A percentile compares a stretch with the other conserved stretches of the same genome.
These are phyloP conservation scores for Melieria picta DNA, from an alignment of 2,888 invertebrate genomes.

Conservation along the genomic window DNA sequence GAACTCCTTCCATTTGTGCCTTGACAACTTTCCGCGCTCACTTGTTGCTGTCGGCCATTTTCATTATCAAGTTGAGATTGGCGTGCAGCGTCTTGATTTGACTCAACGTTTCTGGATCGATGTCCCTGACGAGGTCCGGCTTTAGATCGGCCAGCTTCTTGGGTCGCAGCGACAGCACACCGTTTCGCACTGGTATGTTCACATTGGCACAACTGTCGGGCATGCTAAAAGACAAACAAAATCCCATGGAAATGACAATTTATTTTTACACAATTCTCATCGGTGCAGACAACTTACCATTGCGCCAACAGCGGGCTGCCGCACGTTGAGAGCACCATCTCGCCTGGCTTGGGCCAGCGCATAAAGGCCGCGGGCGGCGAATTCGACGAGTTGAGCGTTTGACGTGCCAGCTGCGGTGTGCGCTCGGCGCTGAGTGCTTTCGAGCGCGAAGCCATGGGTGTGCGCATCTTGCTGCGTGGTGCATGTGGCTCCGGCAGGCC, in stretches of 20 bases:
- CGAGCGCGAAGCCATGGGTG: slow-evolving; percentile 54
- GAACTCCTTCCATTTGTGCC: too few species aligned
- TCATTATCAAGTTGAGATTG: slow-evolving; percentile 62
- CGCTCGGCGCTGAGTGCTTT: slow-evolving; percentile 65
- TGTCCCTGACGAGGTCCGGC: slow-evolving; percentile 54
- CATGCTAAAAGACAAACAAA: slow-evolving; percentile 47
- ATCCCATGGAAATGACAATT: background rate
- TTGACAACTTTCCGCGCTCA: background rate
- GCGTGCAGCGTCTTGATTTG: slow-evolving; percentile 62
- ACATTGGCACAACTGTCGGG: slow-evolving; percentile 63
- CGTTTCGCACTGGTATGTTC: slow-evolving; percentile 64
- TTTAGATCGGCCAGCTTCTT: slow-evolving; percentile 57
- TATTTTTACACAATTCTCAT: background rate
- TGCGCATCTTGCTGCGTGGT: slow-evolving; percentile 60
- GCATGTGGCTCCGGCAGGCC: slow-evolving; percentile 40
- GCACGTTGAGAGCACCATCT: slow-evolving; percentile 61
- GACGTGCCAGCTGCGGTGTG: slow-evolving; percentile 47
- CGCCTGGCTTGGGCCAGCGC: slow-evolving; percentile 65
- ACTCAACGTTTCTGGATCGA: slow-evolving; percentile 59
- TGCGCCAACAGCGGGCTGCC: slow-evolving; percentile 65
- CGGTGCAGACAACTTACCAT: slow-evolving; percentile 53
- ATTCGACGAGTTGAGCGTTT: slow-evolving; percentile 33
- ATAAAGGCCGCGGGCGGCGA: slow-evolving; percentile 59
- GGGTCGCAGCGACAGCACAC: slow-evolving; percentile 63
- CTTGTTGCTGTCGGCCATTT: slow-evolving; percentile 48